Base-by-base conservation (phyloP, 2,113 vertebrate genomes). In the Mormyrus lacerda region DNA sequence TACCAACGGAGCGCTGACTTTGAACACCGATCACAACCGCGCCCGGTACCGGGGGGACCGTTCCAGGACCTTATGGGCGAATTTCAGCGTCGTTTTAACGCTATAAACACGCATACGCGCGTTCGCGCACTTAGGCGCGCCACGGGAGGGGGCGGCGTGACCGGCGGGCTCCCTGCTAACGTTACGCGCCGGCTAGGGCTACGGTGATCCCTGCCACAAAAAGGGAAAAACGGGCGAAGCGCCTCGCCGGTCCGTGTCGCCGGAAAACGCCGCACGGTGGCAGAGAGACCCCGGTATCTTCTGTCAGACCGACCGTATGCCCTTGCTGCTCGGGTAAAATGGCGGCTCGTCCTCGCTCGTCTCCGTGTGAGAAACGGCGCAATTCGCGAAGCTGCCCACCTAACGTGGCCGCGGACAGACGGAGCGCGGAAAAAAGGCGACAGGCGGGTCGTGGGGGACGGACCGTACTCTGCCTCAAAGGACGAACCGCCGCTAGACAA, bases 301-400 rank as follows among this genome's bases (percentile, higher is more conserved):
- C 19, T 13, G 10, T 3, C 87, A 39, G 42, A 24, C 21, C n/a
- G 48, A 91, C 92, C 90, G 48, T 21, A 50, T 73, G 93, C 91
- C 94, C 93, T 95, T 95, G 93, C 93, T 94, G 93, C 92, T 93
- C 87, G 87, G 92, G 9, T 96, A 96, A 96, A 95, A 96, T 96
- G 96, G 96, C 96, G 96, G 95, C 96, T 91, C 95, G 95, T 95
- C 95, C 95, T 95, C 82, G 42, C 39, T 47, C 42, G 94, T 95
- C 92, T 94, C 89, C 85, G 92, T 94, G 95, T 93, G 13, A 94
- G 73, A 93, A 95, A 91, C 94, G 93, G 89, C 94, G 92, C 93
- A 92, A 91, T 92, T 91, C 90, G 87, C 45, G 89, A 90, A 31
- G 87, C 90, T 55, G 90, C 87, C 35, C 90, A 47, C 82, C 87